Evolutionary conservation across 2,797 vertebrate species (phyloP), one percentile per base, ranked within the genome.

Genomic region (Sebastolobus altivelis): DNA sequence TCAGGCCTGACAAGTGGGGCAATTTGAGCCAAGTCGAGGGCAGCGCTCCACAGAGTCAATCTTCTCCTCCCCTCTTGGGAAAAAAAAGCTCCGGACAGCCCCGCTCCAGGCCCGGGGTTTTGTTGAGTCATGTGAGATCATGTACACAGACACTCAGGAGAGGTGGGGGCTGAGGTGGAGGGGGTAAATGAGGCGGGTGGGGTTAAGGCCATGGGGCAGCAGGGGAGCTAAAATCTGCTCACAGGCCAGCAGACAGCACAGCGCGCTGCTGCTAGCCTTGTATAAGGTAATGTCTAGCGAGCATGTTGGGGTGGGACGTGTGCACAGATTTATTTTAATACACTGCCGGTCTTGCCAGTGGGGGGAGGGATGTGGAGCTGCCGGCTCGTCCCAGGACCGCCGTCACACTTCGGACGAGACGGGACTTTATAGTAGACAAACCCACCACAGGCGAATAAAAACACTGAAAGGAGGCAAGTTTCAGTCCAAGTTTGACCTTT

Each of bases 71-170:
- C 95, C 95, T 95, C 81, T 84, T 96, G 95, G 95, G 96, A 96
- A 96, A 95, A 96, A 16, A 94, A 7, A 94, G 89, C 94, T 96
- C 93, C 88, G 73, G 96, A 97, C 94, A 95, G 95, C 95, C 25
- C 92, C 90, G 91, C 95, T 88, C 93, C 4, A 58, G 95, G 95
- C 95, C 95, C 89, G 90, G 95, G 95, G 95, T 97, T 98, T 97
- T 98, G 98, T 97, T 95, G 97, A 99, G 98, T 99, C 98, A 99
- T 98, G 97, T 97, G 97, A 97, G 97, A 96, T 97, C 95, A 95
- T 98, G 97, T 96, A 97, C 96, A 98, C 96, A 97, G 96, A 97
- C 94, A 96, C 72, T 77, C 75, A 76, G 65, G 65, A 38, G 71
- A 18, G 72, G 81, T 88, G 93, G 92, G 94, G 88, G 65, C 60